phyloP scores from a whole-genome alignment of 2,113 vertebrate species.

The Poeciliopsis occidentalis region DNA sequence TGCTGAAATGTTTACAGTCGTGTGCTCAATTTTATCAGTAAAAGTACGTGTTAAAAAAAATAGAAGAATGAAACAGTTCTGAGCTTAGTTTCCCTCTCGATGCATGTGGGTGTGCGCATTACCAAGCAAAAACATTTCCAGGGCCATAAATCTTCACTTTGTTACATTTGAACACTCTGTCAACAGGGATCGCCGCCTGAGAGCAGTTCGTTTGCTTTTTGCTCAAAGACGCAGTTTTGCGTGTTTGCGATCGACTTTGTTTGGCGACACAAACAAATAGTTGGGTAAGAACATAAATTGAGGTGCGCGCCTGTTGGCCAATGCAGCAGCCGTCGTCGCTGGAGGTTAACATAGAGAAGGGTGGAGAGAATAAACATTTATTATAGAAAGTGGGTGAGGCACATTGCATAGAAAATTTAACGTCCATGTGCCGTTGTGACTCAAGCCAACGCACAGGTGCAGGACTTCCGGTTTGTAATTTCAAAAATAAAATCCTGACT shows the following conservation, averaged over 20 bases:
- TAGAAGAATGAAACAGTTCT: too few relatives aligned
- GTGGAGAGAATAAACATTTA: constrained; percentile 63
- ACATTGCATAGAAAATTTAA: constrained; percentile 41
- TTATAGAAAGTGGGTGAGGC: constrained; percentile 65
- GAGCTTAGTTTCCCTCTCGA: too few relatives aligned
- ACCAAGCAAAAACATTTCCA: background rate
- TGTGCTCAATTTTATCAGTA: too few relatives aligned
- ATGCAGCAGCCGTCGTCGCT: constrained; percentile 9
- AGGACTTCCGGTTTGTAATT: constrained; percentile 4
- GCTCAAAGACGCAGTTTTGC: background rate
- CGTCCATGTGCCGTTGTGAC: constrained; percentile 37
- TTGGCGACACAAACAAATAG: background rate
- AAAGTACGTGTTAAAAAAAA: too few relatives aligned
- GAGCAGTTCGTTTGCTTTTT: background rate
- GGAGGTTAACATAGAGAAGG: constrained; percentile 35
- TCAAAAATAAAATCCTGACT: constrained; percentile 36
- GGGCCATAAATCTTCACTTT: background rate
- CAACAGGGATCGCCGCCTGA: too few relatives aligned
- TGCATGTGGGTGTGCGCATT: too few relatives aligned
- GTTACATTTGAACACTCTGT: background rate
- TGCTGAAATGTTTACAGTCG: too few relatives aligned
- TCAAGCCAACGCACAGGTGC: background rate
- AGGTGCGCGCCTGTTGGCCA: constrained; percentile 13
- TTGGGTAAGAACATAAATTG: background rate
- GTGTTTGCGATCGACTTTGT: background rate